phyloP scores from a whole-genome alignment of 2,797 vertebrate genomes.

The Argentina silus region DNA sequence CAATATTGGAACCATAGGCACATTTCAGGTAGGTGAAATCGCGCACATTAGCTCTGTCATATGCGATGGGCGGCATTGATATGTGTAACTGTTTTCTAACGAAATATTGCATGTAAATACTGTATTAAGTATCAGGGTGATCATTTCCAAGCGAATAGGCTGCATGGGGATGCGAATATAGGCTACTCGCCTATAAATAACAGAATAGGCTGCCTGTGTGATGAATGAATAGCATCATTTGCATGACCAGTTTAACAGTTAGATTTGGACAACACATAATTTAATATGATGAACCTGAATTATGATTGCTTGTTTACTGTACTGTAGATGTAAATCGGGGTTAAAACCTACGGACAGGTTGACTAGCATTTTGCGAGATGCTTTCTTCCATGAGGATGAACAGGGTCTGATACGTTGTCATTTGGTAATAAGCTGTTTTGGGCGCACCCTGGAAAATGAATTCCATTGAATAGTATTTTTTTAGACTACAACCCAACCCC shows the following conservation, averaged over 20 bases:
- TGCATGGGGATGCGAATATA: too few relatives aligned
- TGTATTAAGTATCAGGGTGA: not conserved
- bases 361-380: too few relatives aligned
- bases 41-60: not conserved
- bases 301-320: too few relatives aligned
- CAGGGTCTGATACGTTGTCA: not conserved
- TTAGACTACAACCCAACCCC: not conserved
- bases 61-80: not conserved
- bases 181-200: not conserved
- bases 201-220: too few relatives aligned
- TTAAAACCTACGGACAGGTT: too few relatives aligned
- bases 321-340: too few relatives aligned
- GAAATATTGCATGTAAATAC: not conserved
- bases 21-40: slow-evolving; percentile 73
- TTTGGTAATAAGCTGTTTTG: not conserved
- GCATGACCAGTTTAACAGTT: too few relatives aligned
- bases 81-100: not conserved
- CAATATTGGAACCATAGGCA: slow-evolving; percentile 69
- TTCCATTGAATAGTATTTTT: not conserved
- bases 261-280: too few relatives aligned
- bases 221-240: too few relatives aligned
- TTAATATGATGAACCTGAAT: too few relatives aligned
- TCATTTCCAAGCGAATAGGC: too few relatives aligned
- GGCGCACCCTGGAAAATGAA: not conserved
- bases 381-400: too few relatives aligned